These are phyloP conservation scores for Temnothorax unifasciatus DNA, from an alignment of 2,888 invertebrate species.

Conservation along the genomic window DNA sequence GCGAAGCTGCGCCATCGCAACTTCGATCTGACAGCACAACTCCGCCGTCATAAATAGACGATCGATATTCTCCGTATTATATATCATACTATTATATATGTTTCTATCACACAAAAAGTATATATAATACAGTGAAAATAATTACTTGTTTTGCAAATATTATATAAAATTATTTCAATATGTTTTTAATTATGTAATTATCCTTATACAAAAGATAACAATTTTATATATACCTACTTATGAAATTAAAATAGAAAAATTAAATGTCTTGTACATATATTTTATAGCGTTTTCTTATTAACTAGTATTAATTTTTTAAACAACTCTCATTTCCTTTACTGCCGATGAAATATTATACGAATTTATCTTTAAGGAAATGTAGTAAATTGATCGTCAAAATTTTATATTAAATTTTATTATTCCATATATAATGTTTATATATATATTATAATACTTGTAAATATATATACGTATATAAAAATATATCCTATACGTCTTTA, in stretches of 20 bases:
- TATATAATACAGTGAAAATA: neutral
- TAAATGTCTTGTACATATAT: conserved; percentile 38
- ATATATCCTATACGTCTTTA: neutral
- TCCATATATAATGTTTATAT: conserved; percentile 67
- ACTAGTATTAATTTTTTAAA: conserved; percentile 12
- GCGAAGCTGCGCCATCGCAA: conserved; percentile 95
- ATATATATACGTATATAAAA: conserved; percentile 77
- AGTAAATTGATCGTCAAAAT: conserved; percentile 71
- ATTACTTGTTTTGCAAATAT: conserved; percentile 33
- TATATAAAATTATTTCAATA: conserved; percentile 17
- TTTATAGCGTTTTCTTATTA: conserved; percentile 18
- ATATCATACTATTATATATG: conserved; percentile 3
- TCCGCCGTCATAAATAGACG: conserved; percentile 87
- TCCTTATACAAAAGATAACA: neutral
- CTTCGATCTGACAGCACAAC: conserved; percentile 93
- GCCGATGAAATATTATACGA: conserved; percentile 27
- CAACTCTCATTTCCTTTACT: conserved; percentile 34
- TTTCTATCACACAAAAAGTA: neutral
- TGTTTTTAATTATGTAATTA: conserved; percentile 11
- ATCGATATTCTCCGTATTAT: neutral
- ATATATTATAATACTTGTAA: conserved; percentile 75
- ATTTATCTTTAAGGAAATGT: conserved; percentile 45
- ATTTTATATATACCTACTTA: conserved; percentile 22
- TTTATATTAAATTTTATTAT: conserved; percentile 69
- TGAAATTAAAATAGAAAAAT: conserved; percentile 23